Percentiles rank a stretch among this genome's conserved stretches.
These are phyloP conservation scores for Drosophila grimshawi DNA, from an alignment of 1,140 invertebrate species.

Conservation along the genomic window DNA sequence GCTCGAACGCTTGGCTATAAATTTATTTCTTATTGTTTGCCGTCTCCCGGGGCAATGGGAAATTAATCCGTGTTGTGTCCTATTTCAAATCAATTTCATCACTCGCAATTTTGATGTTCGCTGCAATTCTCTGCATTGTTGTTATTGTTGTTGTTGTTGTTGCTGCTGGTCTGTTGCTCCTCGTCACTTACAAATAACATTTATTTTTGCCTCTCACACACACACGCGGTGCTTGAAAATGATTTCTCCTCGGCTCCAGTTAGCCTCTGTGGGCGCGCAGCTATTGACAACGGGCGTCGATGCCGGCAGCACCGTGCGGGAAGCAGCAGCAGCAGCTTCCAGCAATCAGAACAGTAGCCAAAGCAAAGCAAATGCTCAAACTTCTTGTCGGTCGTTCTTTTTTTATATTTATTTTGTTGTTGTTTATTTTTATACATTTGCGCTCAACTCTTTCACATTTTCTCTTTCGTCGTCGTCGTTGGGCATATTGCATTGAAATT, in stretches of 20 bases:
- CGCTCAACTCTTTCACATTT: constrained; percentile 61
- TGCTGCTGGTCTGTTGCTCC: too few species aligned
- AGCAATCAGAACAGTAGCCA: constrained; percentile 36
- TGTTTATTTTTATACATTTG: constrained; percentile 71
- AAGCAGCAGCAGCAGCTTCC: constrained; percentile 6
- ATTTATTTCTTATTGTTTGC: constrained; percentile 10
- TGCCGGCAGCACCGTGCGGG: background rate
- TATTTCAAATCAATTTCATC: constrained; percentile 47
- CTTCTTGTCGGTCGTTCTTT: constrained; percentile 48
- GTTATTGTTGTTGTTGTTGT: constrained; percentile 18
- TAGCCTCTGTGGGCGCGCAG: constrained; percentile 17
- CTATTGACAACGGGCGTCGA: constrained; percentile 27
- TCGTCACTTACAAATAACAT: constrained; percentile 30
- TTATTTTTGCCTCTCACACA: constrained; percentile 13
- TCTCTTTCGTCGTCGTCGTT: constrained; percentile 37
- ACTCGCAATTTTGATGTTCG: constrained; percentile 5
- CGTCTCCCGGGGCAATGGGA: constrained; percentile 2
- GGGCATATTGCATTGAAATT: constrained; percentile 78
- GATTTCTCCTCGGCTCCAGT: constrained; percentile 21
- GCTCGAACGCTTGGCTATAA: background rate
- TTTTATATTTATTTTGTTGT: constrained; percentile 37
- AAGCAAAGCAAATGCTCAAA: constrained; percentile 28
- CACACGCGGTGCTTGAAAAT: constrained; percentile 2
- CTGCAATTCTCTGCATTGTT: constrained; percentile 19
- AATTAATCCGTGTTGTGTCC: constrained; percentile 25